A percentile compares a stretch with the other conserved stretches of the same genome.
Conservation (phyloP, 2,797 vertebrate genomes). For the Micropoecilia bifurca region DNA sequence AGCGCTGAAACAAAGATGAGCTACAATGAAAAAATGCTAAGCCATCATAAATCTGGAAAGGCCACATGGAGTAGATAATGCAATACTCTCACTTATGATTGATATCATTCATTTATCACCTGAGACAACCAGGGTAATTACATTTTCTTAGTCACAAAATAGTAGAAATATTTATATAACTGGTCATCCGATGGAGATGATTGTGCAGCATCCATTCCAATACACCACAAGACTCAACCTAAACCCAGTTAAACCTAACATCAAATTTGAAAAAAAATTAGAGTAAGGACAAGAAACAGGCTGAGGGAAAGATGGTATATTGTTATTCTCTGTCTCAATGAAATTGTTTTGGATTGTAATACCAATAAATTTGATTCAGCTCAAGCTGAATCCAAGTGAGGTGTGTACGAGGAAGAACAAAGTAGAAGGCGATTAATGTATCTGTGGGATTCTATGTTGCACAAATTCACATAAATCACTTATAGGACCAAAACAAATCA, state of each 20-base stretch:
- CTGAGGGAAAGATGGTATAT: slow-evolving; percentile 13
- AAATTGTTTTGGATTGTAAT: slow-evolving; percentile 33
- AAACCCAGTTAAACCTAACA: slow-evolving; percentile 49
- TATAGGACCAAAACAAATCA: slow-evolving; percentile 34
- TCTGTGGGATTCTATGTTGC: slow-evolving; percentile 1
- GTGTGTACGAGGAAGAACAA: not conserved
- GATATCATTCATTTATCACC: slow-evolving; percentile 25
- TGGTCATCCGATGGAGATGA: slow-evolving; percentile 9
- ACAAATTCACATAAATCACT: slow-evolving; percentile 16
- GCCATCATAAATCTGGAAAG: not conserved
- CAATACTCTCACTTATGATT: not conserved
- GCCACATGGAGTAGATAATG: not conserved
- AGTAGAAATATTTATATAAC: slow-evolving; percentile 19
- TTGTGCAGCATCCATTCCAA: slow-evolving; percentile 23
- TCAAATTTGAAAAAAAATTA: slow-evolving; percentile 28
- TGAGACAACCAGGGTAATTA: slow-evolving; percentile 14
- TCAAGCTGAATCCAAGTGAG: slow-evolving; percentile 21
- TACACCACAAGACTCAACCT: slow-evolving; percentile 17
- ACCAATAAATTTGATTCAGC: slow-evolving; percentile 36
- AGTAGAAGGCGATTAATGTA: slow-evolving; percentile 24
- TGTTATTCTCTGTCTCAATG: slow-evolving; percentile 7
- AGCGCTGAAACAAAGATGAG: not conserved
- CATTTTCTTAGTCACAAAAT: slow-evolving; percentile 29
- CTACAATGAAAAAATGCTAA: not conserved
- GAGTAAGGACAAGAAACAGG: slow-evolving; percentile 7